Base-by-base conservation (phyloP, 2,797 vertebrate species). In the Sebastes iracundus region DNA sequence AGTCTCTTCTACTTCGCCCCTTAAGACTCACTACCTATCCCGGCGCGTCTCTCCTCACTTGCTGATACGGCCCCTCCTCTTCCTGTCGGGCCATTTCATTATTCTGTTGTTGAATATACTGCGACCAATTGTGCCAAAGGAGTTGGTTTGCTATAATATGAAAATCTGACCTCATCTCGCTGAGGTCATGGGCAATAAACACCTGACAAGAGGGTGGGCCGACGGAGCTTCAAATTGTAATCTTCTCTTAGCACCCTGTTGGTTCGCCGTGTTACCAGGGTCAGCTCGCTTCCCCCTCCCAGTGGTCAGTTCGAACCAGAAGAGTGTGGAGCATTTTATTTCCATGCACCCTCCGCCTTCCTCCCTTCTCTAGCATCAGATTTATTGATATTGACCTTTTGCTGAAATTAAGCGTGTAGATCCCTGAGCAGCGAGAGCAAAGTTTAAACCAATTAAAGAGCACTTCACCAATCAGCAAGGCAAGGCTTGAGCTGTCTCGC, bases 311-410 rank as follows among this genome's bases (percentile, higher is more conserved):
- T 75, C 5, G 2, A 80, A 60, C 76, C 59, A 72, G 72, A 84
- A 56, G 67, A 85, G 64, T 64, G 70, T 27, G 22, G 68, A 83
- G 69, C 79, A 52, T 92, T 92, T 88, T 89, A 89, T 90, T 90
- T 88, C 81, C 68, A 71, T 77, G 74, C 79, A 35, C 84, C 79
- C 83, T 73, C 72, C 61, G 58, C 86, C 88, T 58, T 78, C 60
- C 80, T 72, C 79, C 77, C 61, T 80, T 88, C 81, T 84, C 86
- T 35, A 88, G 90, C 87, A 88, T 91, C 88, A 83, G 91, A 95
- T 95, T 95, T 96, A 96, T 96, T 96, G 94, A 96, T 95, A 95
- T 93, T 95, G 95, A 96, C 96, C 95, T 96, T 96, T 96, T 86
- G 91, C 94, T 95, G 93, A 96, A 96, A 96, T 96, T 95, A 96